A percentile compares a stretch with the other conserved stretches of the same genome.
These are phyloP conservation scores for Tenthredo livida DNA, from an alignment of 2,888 invertebrate species.

Conservation along the genomic window DNA sequence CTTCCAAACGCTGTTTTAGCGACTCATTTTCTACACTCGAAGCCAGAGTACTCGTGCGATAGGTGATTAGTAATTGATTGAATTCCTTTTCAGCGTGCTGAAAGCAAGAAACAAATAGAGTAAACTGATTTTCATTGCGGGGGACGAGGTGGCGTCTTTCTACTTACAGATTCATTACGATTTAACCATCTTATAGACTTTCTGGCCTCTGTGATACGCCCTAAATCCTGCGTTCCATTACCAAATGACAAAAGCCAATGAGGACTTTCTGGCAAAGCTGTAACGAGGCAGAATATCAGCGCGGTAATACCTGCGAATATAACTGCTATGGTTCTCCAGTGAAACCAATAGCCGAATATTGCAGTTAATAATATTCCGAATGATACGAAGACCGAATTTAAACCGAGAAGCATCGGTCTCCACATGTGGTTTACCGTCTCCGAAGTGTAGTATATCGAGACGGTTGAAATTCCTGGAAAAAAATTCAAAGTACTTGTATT, in stretches of 20 bases:
- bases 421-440: slow-evolving; percentile 81
- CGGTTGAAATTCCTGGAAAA: slow-evolving; percentile 79
- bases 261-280: slow-evolving; percentile 81
- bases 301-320: slow-evolving; percentile 76
- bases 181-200: slow-evolving; percentile 79
- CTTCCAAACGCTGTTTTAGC: slow-evolving; percentile 43
- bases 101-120: slow-evolving; percentile 45
- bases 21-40: slow-evolving; percentile 33
- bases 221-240: slow-evolving; percentile 64
- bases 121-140: not conserved
- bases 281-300: slow-evolving; percentile 73
- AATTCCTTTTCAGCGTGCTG: slow-evolving; percentile 59
- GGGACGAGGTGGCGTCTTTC: not conserved
- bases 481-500: not conserved
- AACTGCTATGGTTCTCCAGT: slow-evolving; percentile 79
- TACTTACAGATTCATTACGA: slow-evolving; percentile 73
- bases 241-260: slow-evolving; percentile 80
- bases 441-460: slow-evolving; percentile 80
- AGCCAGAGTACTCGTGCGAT: not conserved
- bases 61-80: slow-evolving; percentile 57
- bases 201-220: slow-evolving; percentile 68
- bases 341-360: slow-evolving; percentile 78
- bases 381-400: slow-evolving; percentile 82
- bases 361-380: slow-evolving; percentile 81
- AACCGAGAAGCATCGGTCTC: slow-evolving; percentile 80